phyloP scores from a whole-genome alignment of 2,888 invertebrate genomes.

The Agonopterix arenella region DNA sequence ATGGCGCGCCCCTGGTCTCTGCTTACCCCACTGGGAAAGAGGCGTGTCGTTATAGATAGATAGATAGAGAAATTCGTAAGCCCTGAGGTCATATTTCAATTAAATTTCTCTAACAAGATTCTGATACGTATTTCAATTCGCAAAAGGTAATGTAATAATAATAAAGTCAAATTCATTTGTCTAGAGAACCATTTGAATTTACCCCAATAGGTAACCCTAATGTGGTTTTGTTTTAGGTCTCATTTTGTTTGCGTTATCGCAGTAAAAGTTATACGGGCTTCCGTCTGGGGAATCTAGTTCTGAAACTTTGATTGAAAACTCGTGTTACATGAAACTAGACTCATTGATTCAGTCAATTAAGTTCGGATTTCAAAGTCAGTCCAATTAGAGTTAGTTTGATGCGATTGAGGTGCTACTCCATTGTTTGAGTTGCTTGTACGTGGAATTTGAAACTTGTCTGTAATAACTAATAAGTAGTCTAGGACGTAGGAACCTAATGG shows the following conservation, averaged over 20 bases:
- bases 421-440: too few species aligned
- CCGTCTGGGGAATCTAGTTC: conserved; percentile 1
- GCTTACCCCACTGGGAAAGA: too few species aligned
- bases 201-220: not conserved
- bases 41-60: too few species aligned
- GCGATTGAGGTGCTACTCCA: too few species aligned
- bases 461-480: too few species aligned
- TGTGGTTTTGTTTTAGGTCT: conserved; percentile 4
- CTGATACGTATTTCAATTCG: conserved; percentile 5
- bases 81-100: too few species aligned
- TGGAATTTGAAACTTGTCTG: too few species aligned
- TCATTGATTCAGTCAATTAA: not conserved
- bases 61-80: too few species aligned
- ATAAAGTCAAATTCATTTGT: conserved; percentile 12
- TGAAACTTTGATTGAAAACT: conserved; percentile 7
- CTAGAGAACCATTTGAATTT: conserved; percentile 9
- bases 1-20: too few species aligned
- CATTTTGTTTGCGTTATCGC: conserved; percentile 1
- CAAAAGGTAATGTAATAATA: conserved; percentile 10
- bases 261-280: conserved; percentile 4
- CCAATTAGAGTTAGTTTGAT: too few species aligned
- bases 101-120: too few species aligned
- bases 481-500: too few species aligned
- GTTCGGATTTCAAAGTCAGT: conserved; percentile 1
- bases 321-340: not conserved